Conservation (phyloP, 2,113 vertebrate genomes). For the Pterocles burchelli region DNA sequence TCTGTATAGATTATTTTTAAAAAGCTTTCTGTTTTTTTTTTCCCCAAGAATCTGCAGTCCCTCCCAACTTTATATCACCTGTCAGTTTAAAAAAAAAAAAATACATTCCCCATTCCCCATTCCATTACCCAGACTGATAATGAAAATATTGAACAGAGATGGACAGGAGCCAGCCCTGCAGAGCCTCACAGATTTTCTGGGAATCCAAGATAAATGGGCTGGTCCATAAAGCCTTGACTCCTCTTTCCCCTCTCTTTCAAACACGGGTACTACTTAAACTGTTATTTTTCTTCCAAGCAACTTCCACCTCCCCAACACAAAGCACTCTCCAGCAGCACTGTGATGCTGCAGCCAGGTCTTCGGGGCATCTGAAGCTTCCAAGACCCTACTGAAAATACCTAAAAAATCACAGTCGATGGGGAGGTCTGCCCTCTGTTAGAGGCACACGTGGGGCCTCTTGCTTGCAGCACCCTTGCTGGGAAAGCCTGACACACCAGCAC, state of each 20-base stretch:
- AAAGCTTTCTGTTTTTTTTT: background rate
- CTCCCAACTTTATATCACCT: background rate
- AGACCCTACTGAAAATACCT: background rate
- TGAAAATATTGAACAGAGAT: slow-evolving; percentile 54
- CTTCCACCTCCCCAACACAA: fast-evolving
- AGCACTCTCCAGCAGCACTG: background rate
- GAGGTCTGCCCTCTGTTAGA: background rate
- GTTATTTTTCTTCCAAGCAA: background rate
- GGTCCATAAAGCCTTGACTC: background rate
- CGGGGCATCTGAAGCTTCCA: background rate
- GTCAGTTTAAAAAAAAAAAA: slow-evolving; percentile 20
- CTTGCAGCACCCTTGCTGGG: fast-evolving
- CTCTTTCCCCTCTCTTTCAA: background rate
- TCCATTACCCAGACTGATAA: slow-evolving; percentile 60
- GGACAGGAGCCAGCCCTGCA: slow-evolving; percentile 56
- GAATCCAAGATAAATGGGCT: slow-evolving; percentile 32
- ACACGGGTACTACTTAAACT: background rate
- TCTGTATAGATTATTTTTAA: background rate
- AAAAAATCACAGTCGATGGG: background rate
- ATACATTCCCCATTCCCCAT: too few relatives aligned
- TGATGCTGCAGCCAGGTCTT: background rate
- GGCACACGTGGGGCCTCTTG: fast-evolving
- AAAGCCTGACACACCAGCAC: fast-evolving
- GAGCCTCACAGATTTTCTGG: slow-evolving; percentile 54
- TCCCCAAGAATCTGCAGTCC: background rate